These are phyloP conservation scores for Chelon auratus DNA, from an alignment of 2,797 vertebrate genomes.

Conservation along the genomic window DNA sequence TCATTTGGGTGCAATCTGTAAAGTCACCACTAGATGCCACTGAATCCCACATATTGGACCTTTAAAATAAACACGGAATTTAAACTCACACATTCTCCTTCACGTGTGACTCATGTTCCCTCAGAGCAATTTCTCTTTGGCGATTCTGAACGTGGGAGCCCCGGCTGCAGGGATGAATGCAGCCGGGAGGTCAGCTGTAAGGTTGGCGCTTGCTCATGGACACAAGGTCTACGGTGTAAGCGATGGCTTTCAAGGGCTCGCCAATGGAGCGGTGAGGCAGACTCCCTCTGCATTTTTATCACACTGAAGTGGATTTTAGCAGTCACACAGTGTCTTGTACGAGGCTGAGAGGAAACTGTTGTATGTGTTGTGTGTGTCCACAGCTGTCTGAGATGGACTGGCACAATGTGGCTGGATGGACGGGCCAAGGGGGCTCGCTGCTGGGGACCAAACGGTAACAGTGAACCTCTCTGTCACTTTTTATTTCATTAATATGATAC, in stretches of 20 bases:
- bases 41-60: too few species aligned
- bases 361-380: constrained; percentile 1
- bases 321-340: not conserved
- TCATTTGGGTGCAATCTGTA: too few species aligned
- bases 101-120: not conserved
- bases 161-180: constrained; percentile 96
- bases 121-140: constrained; percentile 90
- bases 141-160: constrained; percentile 94
- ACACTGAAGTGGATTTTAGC: not conserved
- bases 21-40: too few species aligned
- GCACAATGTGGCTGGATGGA: constrained; percentile 94
- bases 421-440: constrained; percentile 94
- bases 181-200: constrained; percentile 90
- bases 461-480: not conserved
- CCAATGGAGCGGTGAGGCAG: constrained; percentile 86
- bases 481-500: not conserved
- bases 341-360: constrained; percentile 2
- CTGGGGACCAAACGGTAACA: constrained; percentile 95
- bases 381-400: constrained; percentile 91
- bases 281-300: not conserved
- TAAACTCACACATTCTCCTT: not conserved
- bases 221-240: constrained; percentile 90
- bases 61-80: not conserved
- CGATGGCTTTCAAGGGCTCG: constrained; percentile 93
- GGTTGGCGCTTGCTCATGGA: constrained; percentile 88